Evolutionary conservation across 2,113 vertebrate genomes (phyloP).

Genomic region (Leucoraja erinaceus): DNA sequence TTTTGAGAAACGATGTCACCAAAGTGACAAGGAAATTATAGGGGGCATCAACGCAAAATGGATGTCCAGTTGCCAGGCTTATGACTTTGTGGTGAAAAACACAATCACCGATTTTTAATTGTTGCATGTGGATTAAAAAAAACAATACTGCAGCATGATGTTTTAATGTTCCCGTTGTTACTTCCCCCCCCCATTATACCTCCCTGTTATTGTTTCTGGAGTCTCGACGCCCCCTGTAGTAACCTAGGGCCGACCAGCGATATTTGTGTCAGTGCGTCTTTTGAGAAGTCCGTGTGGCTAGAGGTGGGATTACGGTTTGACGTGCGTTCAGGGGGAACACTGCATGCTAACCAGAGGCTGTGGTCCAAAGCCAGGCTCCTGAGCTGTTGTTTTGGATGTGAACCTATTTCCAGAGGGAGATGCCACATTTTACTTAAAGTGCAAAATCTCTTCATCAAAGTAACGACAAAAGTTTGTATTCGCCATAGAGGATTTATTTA

Average conservation of each 20-base stretch:
- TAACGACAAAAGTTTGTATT: neutral
- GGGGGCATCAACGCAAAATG: neutral
- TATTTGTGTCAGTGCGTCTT: neutral
- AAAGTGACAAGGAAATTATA: neutral
- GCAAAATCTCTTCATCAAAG: neutral
- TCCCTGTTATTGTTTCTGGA: neutral
- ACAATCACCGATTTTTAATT: conserved; percentile 2
- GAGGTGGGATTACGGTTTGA: neutral
- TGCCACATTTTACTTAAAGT: neutral
- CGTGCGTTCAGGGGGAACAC: neutral
- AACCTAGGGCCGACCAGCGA: neutral
- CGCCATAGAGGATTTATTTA: no score
- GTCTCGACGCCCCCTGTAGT: neutral
- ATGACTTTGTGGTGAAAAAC: neutral
- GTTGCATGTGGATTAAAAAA: conserved; percentile 16
- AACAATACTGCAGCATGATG: neutral
- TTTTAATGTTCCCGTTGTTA: neutral
- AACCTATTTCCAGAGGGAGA: neutral
- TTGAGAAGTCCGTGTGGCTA: neutral
- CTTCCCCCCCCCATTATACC: neutral
- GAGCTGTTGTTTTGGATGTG: neutral
- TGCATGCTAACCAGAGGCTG: neutral
- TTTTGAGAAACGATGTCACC: neutral
- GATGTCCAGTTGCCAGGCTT: neutral
- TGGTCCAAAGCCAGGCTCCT: neutral